Evolutionary conservation across 2,888 invertebrate species (phyloP).

Genomic region (Morpho helenor): DNA sequence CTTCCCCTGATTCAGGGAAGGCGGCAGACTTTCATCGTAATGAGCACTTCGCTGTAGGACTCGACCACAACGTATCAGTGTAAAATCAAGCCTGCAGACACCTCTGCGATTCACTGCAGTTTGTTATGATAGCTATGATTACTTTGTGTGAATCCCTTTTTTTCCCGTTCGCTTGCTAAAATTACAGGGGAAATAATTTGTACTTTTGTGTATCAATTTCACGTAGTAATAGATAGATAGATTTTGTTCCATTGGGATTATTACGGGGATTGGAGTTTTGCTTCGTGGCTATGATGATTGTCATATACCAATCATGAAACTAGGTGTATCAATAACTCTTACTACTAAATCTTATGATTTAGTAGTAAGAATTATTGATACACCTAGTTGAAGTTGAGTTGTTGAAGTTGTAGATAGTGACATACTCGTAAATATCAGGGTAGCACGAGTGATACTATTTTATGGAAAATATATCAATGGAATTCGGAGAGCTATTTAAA

Average conservation of each 20-base stretch:
- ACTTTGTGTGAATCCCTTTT: slow-evolving; percentile 12
- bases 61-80: slow-evolving; percentile 51
- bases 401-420: too few relatives aligned
- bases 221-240: not conserved
- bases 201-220: slow-evolving; percentile 1
- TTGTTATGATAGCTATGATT: slow-evolving; percentile 18
- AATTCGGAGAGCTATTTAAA: too few relatives aligned
- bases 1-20: slow-evolving; percentile 31
- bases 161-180: slow-evolving; percentile 9
- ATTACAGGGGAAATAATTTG: slow-evolving; percentile 11
- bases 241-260: too few relatives aligned
- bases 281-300: not conserved
- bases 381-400: too few relatives aligned
- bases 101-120: slow-evolving; percentile 17
- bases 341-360: too few relatives aligned
- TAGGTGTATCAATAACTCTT: too few relatives aligned
- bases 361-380: too few relatives aligned
- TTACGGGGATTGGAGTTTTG: not conserved
- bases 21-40: slow-evolving; percentile 66
- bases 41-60: slow-evolving; percentile 46
- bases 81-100: slow-evolving; percentile 38
- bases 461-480: too few relatives aligned
- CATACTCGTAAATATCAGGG: too few relatives aligned
- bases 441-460: too few relatives aligned
- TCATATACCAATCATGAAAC: too few relatives aligned